Evolutionary conservation across 2,797 vertebrate genomes (phyloP).

Genomic region (Sebastes itinus): DNA sequence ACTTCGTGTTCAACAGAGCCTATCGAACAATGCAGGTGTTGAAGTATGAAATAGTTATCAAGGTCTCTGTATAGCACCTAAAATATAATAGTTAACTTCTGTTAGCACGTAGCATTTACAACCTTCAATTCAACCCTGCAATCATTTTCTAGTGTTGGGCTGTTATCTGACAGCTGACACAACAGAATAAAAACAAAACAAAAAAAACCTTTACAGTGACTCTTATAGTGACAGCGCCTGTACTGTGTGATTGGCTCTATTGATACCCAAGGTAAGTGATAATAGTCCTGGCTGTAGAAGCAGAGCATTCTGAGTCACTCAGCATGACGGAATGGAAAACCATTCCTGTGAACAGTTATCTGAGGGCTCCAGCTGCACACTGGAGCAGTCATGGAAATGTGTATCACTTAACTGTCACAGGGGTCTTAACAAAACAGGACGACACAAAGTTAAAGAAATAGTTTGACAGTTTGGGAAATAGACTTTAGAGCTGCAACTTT

Average conservation of each 20-base stretch:
- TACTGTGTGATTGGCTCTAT: not conserved
- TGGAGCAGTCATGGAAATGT: not conserved
- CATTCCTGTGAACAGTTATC: not conserved
- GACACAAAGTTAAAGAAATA: not conserved
- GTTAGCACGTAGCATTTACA: not conserved
- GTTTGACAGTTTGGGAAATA: not conserved
- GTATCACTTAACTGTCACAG: not conserved
- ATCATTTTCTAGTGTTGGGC: not conserved
- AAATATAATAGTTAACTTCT: not conserved
- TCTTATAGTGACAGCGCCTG: not conserved
- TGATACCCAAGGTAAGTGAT: not conserved
- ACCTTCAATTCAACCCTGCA: not conserved
- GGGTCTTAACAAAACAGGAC: not conserved
- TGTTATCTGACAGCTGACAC: not conserved
- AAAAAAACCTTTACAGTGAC: not conserved
- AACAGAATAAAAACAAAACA: not conserved
- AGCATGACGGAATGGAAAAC: not conserved
- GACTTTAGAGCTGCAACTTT: not conserved
- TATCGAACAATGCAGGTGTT: not conserved
- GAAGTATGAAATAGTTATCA: not conserved
- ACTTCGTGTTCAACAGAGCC: not conserved
- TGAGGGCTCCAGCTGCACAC: not conserved
- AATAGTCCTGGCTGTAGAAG: not conserved
- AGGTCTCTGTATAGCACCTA: accelerated
- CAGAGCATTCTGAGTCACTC: not conserved